Base-by-base conservation (phyloP, 2,888 invertebrate genomes). In the Agrenia bidenticulata region DNA sequence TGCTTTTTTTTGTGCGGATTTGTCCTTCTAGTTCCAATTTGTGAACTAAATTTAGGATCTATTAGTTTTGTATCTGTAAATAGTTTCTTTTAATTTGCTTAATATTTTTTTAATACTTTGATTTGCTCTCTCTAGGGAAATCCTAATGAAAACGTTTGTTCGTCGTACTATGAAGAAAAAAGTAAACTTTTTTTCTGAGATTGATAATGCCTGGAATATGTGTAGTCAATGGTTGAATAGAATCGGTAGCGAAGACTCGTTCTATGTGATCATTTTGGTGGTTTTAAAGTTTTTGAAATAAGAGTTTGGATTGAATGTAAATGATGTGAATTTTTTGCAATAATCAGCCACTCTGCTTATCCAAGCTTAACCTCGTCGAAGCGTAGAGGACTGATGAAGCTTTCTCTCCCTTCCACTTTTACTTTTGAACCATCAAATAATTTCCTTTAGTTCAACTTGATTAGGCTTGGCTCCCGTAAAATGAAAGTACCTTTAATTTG, bases 331-430 rank as follows among this genome's bases (percentile, higher is more conserved):
- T 5, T 51, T 51, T 51, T 51, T 51, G 24, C 51, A 23, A 7
- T 23, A 5, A 51, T 23, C 24, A 51, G 51, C 15, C 51, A 39
- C 39, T 57, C 15, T 57, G 41, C 41, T 41, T 57, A 57, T 57
- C 57, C 57, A 57, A 57, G 57, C 57, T 57, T 57, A 27, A 57
- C 57, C 39, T 39, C 21, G 39, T 57, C 57, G 57, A 58, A 27
- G 58, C 45, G 49, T 45, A 57, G 41, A 26, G 39, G 13, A 41
- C 13, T 9, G 13, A 55, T n/a, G n/a, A n/a, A 4, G 58, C 58
- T 58, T 58, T 58, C 58, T 58, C 58, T 58, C 27, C 11, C 26
- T 58, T 58, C 23, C 58, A 58, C 58, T 58, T 58, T 58, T 58
- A 58, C 58, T 58, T 58, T 58, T 39, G 58, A 19, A 51, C 7